A percentile compares a stretch with the other conserved stretches of the same genome.
phyloP scores from a whole-genome alignment of 2,797 vertebrate species.

The Hafferia zeledoni region DNA sequence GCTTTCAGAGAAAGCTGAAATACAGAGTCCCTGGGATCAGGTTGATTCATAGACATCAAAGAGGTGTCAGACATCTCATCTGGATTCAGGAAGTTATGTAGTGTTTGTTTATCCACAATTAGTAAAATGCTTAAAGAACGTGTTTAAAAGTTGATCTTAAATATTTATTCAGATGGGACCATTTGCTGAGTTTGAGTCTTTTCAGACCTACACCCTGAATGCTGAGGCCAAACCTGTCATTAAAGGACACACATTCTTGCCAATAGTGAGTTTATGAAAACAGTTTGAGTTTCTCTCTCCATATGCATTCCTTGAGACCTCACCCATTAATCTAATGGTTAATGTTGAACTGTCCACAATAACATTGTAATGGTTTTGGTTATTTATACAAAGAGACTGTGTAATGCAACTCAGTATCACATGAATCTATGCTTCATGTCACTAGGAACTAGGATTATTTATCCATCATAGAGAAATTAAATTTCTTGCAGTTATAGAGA shows the following conservation, averaged over 20 bases:
- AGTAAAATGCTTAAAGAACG: background rate
- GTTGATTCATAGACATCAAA: background rate
- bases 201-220: background rate
- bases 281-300: background rate
- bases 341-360: background rate
- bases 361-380: background rate
- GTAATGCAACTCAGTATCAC: background rate
- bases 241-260: rapidly evolving
- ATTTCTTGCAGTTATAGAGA: background rate
- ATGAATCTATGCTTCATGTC: background rate
- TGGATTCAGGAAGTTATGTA: background rate
- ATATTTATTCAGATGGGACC: background rate
- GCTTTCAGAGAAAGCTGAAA: background rate
- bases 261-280: background rate
- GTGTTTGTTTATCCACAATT: background rate
- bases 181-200: background rate
- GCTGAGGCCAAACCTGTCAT: background rate
- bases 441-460: background rate
- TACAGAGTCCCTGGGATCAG: background rate
- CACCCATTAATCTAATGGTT: background rate
- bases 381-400: background rate
- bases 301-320: background rate
- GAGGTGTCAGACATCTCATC: background rate
- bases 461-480: background rate
- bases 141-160: background rate